Evolutionary conservation across 2,888 invertebrate species (phyloP), one percentile per base, ranked within the genome.

Genomic region (Lochmaea crataegi): DNA sequence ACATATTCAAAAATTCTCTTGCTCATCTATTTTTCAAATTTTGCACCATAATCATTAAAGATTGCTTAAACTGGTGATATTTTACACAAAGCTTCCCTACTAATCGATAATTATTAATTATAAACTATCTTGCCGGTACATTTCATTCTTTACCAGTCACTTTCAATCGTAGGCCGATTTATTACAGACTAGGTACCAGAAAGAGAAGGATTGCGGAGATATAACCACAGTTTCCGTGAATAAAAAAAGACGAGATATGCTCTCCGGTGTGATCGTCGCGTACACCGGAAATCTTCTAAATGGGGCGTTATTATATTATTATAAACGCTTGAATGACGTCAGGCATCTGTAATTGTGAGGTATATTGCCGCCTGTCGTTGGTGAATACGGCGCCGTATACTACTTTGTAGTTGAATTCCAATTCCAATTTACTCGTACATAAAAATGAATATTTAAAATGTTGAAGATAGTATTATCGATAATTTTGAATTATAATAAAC

Each of bases 291-390:
- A 53, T 53, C 53, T 53, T 16, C 18, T 18, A 10, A 53, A 16
- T 10, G 18, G 53, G 10, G 48, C 48, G 48, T 48, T 18, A 18
- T 53, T 18, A 53, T 10, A 12, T 12, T 18, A 18, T 18, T 18
- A 18, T 18, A 18, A 10, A 18, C 10, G 7, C 53, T 18, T 53
- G 16, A 53, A 18, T 53, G 9, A 53, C 53, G 53, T 18, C 16
- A 53, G 16, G 53, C 18, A n/a, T 18, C 51, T 51, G 2, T 53
- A n/a, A 16, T n/a, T 51, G 16, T 53, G 16, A 53, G 53, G 53
- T 53, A 53, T 53, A 18, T 18, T 53, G 53, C 53, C 53, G 53
- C 53, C 53, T 53, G 53, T 10, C 53, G 53, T 51, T 51, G 51
- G 6, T 53, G 9, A 16, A 53, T 16, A 53, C 18, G 53, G 53